phyloP scores from a whole-genome alignment of 2,888 invertebrate genomes.

The Cistogaster globosa region DNA sequence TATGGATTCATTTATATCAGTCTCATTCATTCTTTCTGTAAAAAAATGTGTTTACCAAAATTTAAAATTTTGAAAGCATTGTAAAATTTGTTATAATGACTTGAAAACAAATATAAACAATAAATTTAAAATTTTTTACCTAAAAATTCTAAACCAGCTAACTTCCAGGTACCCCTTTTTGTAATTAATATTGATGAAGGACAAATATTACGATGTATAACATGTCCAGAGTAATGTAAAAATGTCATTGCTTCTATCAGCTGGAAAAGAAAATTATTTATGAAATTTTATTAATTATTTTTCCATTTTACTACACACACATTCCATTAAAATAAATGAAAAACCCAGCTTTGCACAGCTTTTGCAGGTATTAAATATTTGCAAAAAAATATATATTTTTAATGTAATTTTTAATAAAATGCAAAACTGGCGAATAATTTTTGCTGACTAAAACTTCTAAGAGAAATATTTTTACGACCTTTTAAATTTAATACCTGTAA shows the following conservation, averaged over 20 bases:
- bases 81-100: too few relatives aligned
- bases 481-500: conserved; percentile 88
- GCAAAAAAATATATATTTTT: too few relatives aligned
- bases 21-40: conserved; percentile 88
- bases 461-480: too few relatives aligned
- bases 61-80: too few relatives aligned
- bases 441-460: too few relatives aligned
- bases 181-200: conserved; percentile 96
- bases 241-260: conserved; percentile 96
- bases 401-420: not conserved
- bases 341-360: not conserved
- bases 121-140: conserved; percentile 86
- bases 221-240: conserved; percentile 93
- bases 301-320: not conserved
- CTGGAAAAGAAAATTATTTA: conserved; percentile 84
- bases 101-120: too few relatives aligned
- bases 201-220: conserved; percentile 97
- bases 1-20: conserved; percentile 89
- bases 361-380: too few relatives aligned
- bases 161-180: conserved; percentile 97
- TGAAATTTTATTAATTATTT: not conserved
- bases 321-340: not conserved
- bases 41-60: conserved; percentile 17
- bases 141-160: conserved; percentile 96
- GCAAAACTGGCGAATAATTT: not conserved